Base-by-base conservation (phyloP, 64 coral and sea anemone species). In the Catalaphyllia jardinei region DNA sequence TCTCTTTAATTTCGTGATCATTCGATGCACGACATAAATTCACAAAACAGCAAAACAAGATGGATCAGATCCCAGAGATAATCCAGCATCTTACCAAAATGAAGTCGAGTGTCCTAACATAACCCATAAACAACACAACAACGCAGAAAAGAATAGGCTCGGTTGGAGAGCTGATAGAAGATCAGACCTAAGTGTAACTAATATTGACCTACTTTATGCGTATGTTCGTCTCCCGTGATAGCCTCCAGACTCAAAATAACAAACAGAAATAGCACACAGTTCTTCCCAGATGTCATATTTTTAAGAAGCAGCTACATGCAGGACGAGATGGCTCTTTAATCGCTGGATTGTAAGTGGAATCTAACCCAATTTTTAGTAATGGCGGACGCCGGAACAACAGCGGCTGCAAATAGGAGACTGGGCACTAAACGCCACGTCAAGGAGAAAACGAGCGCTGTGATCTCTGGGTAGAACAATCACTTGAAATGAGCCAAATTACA, bases 341-440 rank as follows among this genome's bases (percentile, higher is more conserved):
- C 71, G 60, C 29, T 33, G 73, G 95, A 96, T 93, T 81, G 57
- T 52, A 77, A 42, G 64, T 11, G 42, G 29, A 52, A 51, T 42
- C 69, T 38, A 20, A 71, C 18, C 31, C 55, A 91, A 90, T 7
- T 93, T 87, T 90, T 60, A 57, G 74, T 85, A 52, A 96, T 93
- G 95, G 95, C 95, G 88, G 91, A 90, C 83, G 76, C 69, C 75
- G 87, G 77, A 79, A 75, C 15, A 52, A 79, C 87, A 96, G 92
- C 95, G 86, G 83, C 95, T 96, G 29, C 86, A 82, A 77, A 77
- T 60, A 51, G 82, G 71, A 74, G 67, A 88, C 54, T 88, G 80
- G 95, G 86, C 73, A 35, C 87, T 83, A 89, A 77, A 90, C 95
- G 95, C 95, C 95, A 96, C 95, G 95, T 96, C 91, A 86, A 82